Base-by-base conservation (phyloP, 2,113 vertebrate genomes). In the Laticauda colubrina region DNA sequence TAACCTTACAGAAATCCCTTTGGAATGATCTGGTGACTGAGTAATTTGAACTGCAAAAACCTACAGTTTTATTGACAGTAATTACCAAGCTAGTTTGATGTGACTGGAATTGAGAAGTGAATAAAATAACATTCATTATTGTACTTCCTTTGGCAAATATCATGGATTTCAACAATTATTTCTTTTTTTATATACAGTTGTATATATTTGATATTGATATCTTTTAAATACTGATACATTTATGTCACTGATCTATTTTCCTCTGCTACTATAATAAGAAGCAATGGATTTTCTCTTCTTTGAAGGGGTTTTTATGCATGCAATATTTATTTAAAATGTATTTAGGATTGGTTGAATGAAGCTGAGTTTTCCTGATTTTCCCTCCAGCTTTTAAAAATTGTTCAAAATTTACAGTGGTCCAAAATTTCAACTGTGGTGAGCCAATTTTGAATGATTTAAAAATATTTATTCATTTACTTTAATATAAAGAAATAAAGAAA, bases 41-140 rank as follows among this genome's bases (percentile, higher is more conserved):
- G 89, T 88, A 85, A 92, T 75, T 87, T 94, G 90, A 89, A 90
- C 23, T 90, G 92, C 88, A 90, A 92, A 93, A 88, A 87, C 21
- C 29, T 75, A 89, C 61, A n/a, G 39, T 91, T 93, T 61, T 90
- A 89, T 56, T 89, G 87, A 89, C 59, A 45, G 20, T 92, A 88
- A 69, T 92, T 92, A 91, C 85, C n/a, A 85, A n/a, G 59, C 57
- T 48, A 64, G 34, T 57, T 69, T 5, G 75, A 23, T 75, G 88
- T 91, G 93, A 88, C 54, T 57, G 85, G 88, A 51, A 21, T 59
- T 55, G 61, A 87, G 75, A 85, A 86, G 92, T 59, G 81, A 56
- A 88, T 90, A 51, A 94, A 92, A n/a, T 45, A 21, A 21, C 39
- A 87, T 90, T 61, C 87, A 55, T 54, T 89, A 23, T 45, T 53